Percentiles rank a stretch among this genome's conserved stretches.
Evolutionary conservation across 2,888 invertebrate species (phyloP).

Genomic region (Chaetoderma sp.): DNA sequence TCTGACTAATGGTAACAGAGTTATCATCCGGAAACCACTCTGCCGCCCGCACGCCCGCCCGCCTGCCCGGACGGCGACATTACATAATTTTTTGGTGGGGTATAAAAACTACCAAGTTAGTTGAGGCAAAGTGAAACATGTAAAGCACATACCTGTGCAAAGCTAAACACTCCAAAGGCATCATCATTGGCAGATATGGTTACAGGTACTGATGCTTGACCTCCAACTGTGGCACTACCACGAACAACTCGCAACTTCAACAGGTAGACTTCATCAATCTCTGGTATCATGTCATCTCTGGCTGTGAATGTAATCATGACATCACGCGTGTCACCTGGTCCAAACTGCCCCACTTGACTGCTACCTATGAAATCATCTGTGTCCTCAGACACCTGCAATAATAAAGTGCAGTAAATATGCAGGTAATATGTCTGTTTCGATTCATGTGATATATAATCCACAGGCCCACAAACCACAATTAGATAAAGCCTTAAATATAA

Average conservation of each 20-base stretch:
- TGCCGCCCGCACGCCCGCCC: no score
- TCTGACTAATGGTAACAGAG: no score
- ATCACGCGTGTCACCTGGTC: slow-evolving; percentile 38
- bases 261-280: slow-evolving; percentile 54
- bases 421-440: no score
- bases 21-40: no score
- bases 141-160: slow-evolving; percentile 48
- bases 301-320: slow-evolving; percentile 55
- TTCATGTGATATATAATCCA: neutral
- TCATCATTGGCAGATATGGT: slow-evolving; percentile 64
- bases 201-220: slow-evolving; percentile 45
- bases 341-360: slow-evolving; percentile 56
- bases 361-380: slow-evolving; percentile 60
- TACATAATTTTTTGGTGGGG: no score
- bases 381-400: no score
- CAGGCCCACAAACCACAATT: neutral
- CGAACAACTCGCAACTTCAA: slow-evolving; percentile 46
- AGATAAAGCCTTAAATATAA: no score
- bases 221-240: slow-evolving; percentile 37
- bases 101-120: neutral
- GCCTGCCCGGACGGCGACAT: no score
- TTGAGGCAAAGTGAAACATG: neutral
- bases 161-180: slow-evolving; percentile 63
- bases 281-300: slow-evolving; percentile 58
- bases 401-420: neutral